Conservation (phyloP, 2,113 vertebrate species). For the Oophaga pumilio region DNA sequence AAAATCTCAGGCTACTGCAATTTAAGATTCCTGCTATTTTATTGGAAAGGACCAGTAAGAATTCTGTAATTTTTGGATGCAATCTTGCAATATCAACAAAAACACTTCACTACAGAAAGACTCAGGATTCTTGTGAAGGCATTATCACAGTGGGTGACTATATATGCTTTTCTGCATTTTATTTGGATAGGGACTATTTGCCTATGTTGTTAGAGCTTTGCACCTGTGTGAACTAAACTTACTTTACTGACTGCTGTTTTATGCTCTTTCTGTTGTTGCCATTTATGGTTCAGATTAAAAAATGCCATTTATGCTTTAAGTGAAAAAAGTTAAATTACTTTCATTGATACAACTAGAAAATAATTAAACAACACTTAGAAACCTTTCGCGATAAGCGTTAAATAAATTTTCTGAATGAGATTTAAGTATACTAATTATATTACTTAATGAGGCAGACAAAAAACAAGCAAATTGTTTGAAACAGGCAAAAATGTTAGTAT, state of each 20-base stretch:
- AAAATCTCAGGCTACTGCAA: too few relatives aligned
- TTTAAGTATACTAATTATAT: neutral
- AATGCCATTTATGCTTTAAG: too few relatives aligned
- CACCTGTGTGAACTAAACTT: neutral
- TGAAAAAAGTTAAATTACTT: too few relatives aligned
- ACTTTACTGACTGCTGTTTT: too few relatives aligned
- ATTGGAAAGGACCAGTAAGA: neutral
- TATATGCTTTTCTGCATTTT: neutral
- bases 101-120: neutral
- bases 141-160: neutral
- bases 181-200: neutral
- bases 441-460: neutral
- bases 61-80: neutral
- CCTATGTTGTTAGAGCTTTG: neutral
- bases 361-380: neutral
- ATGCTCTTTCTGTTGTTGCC: too few relatives aligned
- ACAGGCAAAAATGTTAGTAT: neutral
- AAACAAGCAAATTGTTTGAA: neutral
- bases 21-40: neutral
- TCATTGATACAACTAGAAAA: too few relatives aligned
- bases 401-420: too few relatives aligned
- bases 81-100: neutral
- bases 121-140: too few relatives aligned
- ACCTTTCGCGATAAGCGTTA: neutral
- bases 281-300: too few relatives aligned